Evolutionary conservation across 2,797 vertebrate species (phyloP).

Genomic region (Hylomyscus alleni): DNA sequence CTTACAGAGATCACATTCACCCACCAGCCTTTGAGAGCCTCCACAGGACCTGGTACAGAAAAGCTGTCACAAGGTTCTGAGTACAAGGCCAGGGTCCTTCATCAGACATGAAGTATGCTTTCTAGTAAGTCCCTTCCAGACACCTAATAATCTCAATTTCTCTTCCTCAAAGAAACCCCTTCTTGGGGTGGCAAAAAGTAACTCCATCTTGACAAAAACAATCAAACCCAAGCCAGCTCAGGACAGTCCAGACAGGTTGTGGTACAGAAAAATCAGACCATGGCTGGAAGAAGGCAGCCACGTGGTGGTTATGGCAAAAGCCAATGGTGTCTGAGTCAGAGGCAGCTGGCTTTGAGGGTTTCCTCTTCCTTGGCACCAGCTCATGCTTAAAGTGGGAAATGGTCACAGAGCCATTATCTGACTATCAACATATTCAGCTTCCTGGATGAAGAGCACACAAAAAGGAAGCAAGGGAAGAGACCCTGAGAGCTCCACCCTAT

Average conservation of each 20-base stretch:
- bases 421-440: neutral
- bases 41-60: neutral
- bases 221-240: neutral
- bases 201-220: neutral
- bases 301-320: neutral
- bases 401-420: neutral
- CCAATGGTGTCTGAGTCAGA: conserved; percentile 51
- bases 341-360: conserved; percentile 49
- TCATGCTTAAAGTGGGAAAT: conserved; percentile 32
- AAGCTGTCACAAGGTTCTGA: neutral
- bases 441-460: neutral
- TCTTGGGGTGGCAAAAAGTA: neutral
- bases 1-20: neutral
- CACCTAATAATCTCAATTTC: neutral
- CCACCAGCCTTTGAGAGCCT: neutral
- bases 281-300: accelerated
- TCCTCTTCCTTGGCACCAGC: conserved; percentile 40
- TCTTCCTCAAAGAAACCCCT: neutral
- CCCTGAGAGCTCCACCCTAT: accelerated
- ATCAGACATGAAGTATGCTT: too few species aligned
- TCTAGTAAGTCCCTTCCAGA: neutral
- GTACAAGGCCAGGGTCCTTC: neutral
- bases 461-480: neutral
- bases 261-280: conserved; percentile 54
- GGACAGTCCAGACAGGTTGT: conserved; percentile 37